Conservation (phyloP, 2,797 vertebrate genomes). For the Brachyalestes nurse region DNA sequence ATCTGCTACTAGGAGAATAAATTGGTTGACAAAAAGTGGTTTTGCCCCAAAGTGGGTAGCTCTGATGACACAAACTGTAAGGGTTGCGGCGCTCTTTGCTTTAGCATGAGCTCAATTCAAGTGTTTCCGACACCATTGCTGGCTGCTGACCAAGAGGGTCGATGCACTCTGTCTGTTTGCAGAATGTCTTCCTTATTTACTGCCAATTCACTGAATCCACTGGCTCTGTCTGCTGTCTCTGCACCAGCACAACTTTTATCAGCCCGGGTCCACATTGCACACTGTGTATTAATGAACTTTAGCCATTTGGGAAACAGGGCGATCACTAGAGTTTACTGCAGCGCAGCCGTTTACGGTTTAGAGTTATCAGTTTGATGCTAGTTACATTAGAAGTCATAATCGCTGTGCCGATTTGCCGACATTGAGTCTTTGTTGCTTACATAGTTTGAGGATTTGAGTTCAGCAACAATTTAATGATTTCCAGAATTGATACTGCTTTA, state of each 20-base stretch:
- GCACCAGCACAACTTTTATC: conserved; percentile 29
- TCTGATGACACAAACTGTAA: conserved; percentile 31
- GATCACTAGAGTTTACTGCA: conserved; percentile 45
- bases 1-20: background rate
- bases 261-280: conserved; percentile 44
- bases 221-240: conserved; percentile 32
- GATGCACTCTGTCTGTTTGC: conserved; percentile 60
- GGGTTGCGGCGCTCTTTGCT: conserved; percentile 40
- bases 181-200: conserved; percentile 58
- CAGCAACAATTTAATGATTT: background rate
- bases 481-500: background rate
- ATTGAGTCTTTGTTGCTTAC: conserved; percentile 4
- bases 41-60: background rate
- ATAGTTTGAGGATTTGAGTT: background rate
- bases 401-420: background rate
- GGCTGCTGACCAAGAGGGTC: conserved; percentile 50
- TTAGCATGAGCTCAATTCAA: conserved; percentile 31
- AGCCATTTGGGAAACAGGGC: conserved; percentile 27
- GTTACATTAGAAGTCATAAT: background rate
- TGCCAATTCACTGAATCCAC: conserved; percentile 37
- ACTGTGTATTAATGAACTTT: conserved; percentile 52
- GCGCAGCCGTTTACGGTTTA: conserved; percentile 7
- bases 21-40: background rate
- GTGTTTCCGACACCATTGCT: conserved; percentile 47
- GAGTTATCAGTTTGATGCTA: background rate